Base-by-base conservation (phyloP, 92 coral and sea anemone species). In the Porites evermanni region DNA sequence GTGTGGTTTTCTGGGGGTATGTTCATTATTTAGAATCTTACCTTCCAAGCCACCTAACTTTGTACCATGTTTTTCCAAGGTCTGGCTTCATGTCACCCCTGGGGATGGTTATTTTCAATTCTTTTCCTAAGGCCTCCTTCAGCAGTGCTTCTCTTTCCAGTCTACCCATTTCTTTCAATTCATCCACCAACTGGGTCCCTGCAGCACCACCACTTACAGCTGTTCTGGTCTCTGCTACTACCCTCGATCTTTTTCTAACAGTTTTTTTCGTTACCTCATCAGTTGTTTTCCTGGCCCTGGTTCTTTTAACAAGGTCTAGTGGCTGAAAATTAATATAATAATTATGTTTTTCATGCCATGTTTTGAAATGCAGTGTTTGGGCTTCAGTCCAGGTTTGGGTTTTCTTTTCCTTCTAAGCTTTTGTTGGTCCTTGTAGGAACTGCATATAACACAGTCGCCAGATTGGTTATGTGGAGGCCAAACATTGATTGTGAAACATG, bases 191-290 rank as follows among this genome's bases (percentile, higher is more conserved):
- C 65, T 79, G 80, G 4, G 51, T 64, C 12, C 78, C 85, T 9
- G 64, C 81, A 12, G 91, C 87, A 72, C 91, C 84, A 14, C 90
- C 90, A 80, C 90, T 87, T 10, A 80, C 82, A 71, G 86, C 86
- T 74, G 75, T 56, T 53, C 86, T 74, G 9, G 86, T 73, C 63
- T 74, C 76, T 44, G 86, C 81, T 70, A 87, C 9, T 51, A 53
- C 79, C 76, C 79, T 79, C 13, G 89, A 69, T 78, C 89, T 70
- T 47, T 66, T 29, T 47, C 72, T 67, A 17, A 64, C 83, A 53
- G 89, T 86, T 38, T 59, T 86, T 54, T 77, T 69, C 8, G 72
- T 71, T 12, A 83, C 85, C 1, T 85, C 70, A 21, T 38, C 68
- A 29, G 83, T 86, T 47, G 77, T 68, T 56, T 85, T 85, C 76